Percentiles rank a stretch among this genome's conserved stretches.
These are phyloP conservation scores for Cephalotes varians DNA, from an alignment of 2,888 invertebrate genomes.

Conservation along the genomic window DNA sequence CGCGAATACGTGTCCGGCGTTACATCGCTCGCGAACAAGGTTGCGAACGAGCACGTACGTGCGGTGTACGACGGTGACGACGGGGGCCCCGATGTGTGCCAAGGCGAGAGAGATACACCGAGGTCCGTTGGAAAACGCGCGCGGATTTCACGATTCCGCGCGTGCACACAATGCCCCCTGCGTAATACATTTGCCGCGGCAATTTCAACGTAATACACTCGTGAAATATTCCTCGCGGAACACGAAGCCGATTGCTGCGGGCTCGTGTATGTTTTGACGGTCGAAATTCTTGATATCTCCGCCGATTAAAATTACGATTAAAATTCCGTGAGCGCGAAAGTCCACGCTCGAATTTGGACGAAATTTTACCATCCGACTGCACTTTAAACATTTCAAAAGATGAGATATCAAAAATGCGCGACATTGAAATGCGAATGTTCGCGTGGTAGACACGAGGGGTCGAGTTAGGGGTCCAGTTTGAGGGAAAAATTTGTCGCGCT, in stretches of 20 bases:
- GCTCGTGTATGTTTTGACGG: background rate
- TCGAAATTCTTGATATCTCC: background rate
- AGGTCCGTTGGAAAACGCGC: slow-evolving; percentile 65
- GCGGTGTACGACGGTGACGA: slow-evolving; percentile 76
- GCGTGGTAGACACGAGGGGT: background rate
- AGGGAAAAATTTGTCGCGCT: slow-evolving; percentile 1
- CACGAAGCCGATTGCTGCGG: background rate
- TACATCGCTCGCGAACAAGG: slow-evolving; percentile 52
- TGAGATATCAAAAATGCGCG: background rate
- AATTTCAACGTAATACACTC: slow-evolving; percentile 27
- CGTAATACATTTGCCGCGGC: background rate
- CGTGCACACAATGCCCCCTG: slow-evolving; percentile 5
- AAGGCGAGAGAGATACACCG: slow-evolving; percentile 69
- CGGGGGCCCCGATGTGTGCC: slow-evolving; percentile 70
- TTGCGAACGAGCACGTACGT: slow-evolving; percentile 63
- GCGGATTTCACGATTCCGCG: slow-evolving; percentile 52
- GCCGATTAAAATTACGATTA: background rate
- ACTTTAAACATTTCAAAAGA: background rate
- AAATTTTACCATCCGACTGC: background rate
- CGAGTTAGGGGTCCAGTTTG: background rate
- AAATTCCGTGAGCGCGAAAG: background rate
- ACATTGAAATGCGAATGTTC: background rate
- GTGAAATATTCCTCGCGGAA: background rate
- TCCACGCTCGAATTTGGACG: background rate
- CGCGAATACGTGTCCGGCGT: slow-evolving; percentile 59